A percentile compares a stretch with the other conserved stretches of the same genome.
Evolutionary conservation across 2,888 invertebrate genomes (phyloP).

Genomic region (Charanyca ferruginea): DNA sequence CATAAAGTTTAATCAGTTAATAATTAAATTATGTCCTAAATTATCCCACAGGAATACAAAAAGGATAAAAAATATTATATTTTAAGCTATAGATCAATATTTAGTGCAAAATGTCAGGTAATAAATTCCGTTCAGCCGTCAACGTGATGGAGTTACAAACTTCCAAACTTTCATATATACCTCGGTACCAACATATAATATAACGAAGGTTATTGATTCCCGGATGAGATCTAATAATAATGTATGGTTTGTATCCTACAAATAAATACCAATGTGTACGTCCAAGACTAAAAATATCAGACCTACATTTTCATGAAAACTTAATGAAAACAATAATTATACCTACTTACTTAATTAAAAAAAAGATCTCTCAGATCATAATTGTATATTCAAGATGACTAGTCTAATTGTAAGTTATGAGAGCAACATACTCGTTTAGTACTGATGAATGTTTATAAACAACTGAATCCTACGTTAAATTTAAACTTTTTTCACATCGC

Average conservation of each 20-base stretch:
- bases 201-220: no score
- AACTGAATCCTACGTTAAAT: not conserved
- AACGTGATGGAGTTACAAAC: no score
- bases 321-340: conserved; percentile 7
- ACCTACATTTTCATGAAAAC: not conserved
- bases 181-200: no score
- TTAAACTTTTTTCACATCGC: not conserved
- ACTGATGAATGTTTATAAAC: conserved; percentile 12
- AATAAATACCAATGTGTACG: not conserved
- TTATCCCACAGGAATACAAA: no score
- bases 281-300: not conserved
- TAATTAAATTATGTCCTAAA: no score
- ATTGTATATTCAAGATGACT: not conserved
- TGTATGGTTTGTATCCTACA: not conserved
- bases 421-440: conserved; percentile 1
- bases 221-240: not conserved
- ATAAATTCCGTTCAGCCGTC: no score
- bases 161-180: no score
- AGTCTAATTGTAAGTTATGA: not conserved
- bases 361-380: not conserved
- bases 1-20: no score
- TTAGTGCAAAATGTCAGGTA: no score
- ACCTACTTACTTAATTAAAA: no score
- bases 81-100: no score
- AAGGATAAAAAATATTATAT: no score